Evolutionary conservation across 2,888 invertebrate species (phyloP), one percentile per base, ranked within the genome.

Genomic region (Nephrotoma flavescens): DNA sequence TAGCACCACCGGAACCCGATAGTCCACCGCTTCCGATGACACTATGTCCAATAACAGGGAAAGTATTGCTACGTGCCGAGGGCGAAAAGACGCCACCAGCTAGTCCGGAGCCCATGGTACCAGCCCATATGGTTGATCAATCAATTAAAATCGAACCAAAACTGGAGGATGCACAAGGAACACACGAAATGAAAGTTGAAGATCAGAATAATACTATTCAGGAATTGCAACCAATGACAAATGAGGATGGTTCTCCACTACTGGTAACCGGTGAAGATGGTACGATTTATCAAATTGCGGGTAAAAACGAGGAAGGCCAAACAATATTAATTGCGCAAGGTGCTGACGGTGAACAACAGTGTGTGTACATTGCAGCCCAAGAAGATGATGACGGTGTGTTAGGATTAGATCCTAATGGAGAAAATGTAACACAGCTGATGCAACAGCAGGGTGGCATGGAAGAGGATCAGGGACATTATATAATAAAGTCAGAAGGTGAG

Each of bases 201-300:
- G 89, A 90, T 5, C 87, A 91, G 19, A 45, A 42, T 83, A 45
- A 42, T 83, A 89, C 89, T 45, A 90, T 91, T 47, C 91, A 91
- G 87, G 91, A 92, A 88, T 89, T 91, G 86, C 91, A 92, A 88
- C 89, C 91, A 87, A 89, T 92, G 11, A 90, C 92, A 47, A 93
- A 93, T 88, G 92, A 93, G 57, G 94, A 95, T 89, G 94, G 94
- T 86, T 93, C 94, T 41, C 94, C 96, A 15, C 94, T 96, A 88
- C 94, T 96, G 89, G 96, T 96, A 71, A 95, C 96, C 0, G 96
- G 96, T 0, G 96, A 96, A 89, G 96, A 97, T 89, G 96, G 97
- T n/a, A 92, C 92, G 2, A 91, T 92, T n/a, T 92, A 92, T 88
- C 89, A 94, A 93, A 95, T 95, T 44, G 94, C 95, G 0, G 95